phyloP scores from a whole-genome alignment of 2,113 vertebrate genomes.

The Neolamprologus tretocephalus region DNA sequence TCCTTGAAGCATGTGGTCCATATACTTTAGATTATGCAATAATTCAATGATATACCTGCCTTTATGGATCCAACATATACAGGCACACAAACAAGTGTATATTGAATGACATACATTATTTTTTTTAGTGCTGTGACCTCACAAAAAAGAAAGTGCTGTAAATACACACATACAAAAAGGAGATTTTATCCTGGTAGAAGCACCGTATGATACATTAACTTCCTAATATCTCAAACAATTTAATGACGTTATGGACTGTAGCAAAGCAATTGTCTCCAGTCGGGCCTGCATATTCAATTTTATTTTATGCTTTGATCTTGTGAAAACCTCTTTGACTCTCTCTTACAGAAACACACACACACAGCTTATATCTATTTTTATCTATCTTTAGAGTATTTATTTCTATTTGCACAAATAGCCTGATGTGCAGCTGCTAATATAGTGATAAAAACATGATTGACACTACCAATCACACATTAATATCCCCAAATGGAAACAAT shows the following conservation, averaged over 20 bases:
- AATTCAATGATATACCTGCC: neutral
- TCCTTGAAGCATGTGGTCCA: neutral
- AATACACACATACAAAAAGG: neutral
- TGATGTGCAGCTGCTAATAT: neutral
- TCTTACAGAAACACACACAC: neutral
- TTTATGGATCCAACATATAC: neutral
- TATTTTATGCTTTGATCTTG: neutral
- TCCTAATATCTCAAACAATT: neutral
- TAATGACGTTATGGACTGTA: conserved; percentile 4
- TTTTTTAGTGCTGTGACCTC: neutral
- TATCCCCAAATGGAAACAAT: neutral
- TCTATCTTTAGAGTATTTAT: neutral
- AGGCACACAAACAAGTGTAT: neutral
- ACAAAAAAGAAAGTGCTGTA: neutral
- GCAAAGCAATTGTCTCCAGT: neutral
- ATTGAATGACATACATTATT: neutral
- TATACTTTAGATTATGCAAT: neutral
- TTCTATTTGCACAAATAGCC: neutral
- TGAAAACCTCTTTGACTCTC: neutral
- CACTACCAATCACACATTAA: neutral
- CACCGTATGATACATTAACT: conserved; percentile 13
- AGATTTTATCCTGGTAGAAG: neutral
- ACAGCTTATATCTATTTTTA: neutral
- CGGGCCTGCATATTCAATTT: neutral
- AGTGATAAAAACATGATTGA: neutral